Evolutionary conservation across 2,797 vertebrate genomes (phyloP).

Genomic region (Phaenicophaeus curvirostris): DNA sequence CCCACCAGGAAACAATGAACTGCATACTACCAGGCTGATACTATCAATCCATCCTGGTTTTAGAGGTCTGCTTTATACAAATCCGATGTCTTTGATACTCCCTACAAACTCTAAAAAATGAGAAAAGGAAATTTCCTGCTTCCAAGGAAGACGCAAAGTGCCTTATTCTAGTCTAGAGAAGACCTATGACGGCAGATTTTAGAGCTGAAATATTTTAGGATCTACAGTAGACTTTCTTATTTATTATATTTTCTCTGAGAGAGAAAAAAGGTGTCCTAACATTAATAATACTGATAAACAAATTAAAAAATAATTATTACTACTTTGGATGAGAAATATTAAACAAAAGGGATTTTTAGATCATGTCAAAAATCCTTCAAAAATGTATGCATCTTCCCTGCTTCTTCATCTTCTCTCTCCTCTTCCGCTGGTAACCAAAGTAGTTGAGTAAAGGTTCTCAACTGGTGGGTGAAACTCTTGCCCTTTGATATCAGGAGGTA

Average conservation of each 20-base stretch:
- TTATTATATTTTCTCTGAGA: neutral
- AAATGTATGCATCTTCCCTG: neutral
- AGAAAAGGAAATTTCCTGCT: neutral
- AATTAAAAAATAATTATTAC: neutral
- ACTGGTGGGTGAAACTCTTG: neutral
- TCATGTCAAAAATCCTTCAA: neutral
- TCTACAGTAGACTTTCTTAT: neutral
- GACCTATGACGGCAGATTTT: neutral
- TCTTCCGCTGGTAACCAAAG: neutral
- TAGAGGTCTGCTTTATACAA: neutral
- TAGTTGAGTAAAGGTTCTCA: neutral
- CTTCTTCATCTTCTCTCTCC: neutral
- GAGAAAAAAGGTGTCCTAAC: neutral
- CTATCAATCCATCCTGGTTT: neutral
- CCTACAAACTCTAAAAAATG: neutral
- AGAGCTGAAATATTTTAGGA: neutral
- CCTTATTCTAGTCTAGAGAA: neutral
- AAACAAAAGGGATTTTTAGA: neutral
- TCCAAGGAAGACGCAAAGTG: neutral
- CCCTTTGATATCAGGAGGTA: neutral
- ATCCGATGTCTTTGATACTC: neutral
- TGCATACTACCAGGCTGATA: accelerated
- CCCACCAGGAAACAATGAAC: neutral
- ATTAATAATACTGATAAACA: neutral
- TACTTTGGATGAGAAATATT: neutral